phyloP scores from a whole-genome alignment of 2,113 vertebrate species.

The Procavia capensis region DNA sequence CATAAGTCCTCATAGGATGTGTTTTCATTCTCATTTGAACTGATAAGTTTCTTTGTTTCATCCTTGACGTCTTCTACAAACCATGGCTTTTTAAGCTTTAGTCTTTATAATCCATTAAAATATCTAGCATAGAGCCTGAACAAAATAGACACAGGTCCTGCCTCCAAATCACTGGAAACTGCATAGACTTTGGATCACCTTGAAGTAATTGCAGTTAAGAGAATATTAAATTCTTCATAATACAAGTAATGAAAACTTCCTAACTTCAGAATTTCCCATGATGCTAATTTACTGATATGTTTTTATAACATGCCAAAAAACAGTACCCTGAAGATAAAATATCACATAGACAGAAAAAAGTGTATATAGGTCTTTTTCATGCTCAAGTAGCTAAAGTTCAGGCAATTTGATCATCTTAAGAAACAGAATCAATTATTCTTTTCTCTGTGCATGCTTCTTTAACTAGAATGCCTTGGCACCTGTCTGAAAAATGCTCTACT shows the following conservation, averaged over 20 bases:
- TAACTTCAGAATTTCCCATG: not conserved
- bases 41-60: too few relatives aligned
- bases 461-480: not conserved
- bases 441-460: not conserved
- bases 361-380: not conserved
- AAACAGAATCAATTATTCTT: not conserved
- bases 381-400: not conserved
- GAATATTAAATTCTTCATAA: not conserved
- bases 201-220: not conserved
- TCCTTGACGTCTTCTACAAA: too few relatives aligned
- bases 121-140: rapidly evolving
- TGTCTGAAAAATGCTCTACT: not conserved
- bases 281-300: not conserved
- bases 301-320: not conserved
- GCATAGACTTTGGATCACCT: not conserved
- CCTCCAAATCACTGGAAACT: not conserved
- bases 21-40: too few relatives aligned
- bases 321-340: not conserved
- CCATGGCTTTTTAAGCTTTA: too few relatives aligned
- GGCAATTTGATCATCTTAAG: not conserved
- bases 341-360: not conserved
- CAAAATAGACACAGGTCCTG: not conserved
- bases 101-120: not conserved
- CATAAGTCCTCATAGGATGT: too few relatives aligned
- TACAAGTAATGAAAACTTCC: not conserved